phyloP scores from a whole-genome alignment of 2,797 vertebrate species.

The Muraenolepis orangiensis region DNA sequence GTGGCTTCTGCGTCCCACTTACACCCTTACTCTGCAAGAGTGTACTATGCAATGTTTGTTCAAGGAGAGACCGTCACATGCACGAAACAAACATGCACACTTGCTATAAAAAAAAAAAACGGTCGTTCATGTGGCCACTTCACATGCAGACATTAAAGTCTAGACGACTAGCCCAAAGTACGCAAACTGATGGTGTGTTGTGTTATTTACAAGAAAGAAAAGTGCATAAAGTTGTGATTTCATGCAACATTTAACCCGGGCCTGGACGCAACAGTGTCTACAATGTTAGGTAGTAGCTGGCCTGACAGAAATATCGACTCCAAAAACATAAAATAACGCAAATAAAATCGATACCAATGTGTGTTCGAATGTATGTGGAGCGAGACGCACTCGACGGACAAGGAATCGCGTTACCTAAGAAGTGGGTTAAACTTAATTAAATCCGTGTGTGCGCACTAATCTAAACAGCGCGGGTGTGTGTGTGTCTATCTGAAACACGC shows the following conservation, averaged over 20 bases:
- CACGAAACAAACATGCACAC: neutral
- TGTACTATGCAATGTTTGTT: neutral
- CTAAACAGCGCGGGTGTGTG: no score
- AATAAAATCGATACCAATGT: neutral
- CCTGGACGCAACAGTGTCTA: neutral
- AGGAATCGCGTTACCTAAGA: neutral
- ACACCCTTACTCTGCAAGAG: neutral
- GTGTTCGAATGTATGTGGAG: no score
- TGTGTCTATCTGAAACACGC: neutral
- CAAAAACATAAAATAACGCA: neutral
- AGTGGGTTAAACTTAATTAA: neutral
- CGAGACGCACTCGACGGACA: neutral
- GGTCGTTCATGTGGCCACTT: neutral
- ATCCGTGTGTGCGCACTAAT: neutral
- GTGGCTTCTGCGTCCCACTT: neutral
- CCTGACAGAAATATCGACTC: neutral
- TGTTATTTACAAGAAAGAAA: neutral
- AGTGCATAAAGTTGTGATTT: neutral
- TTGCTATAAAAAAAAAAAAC: no score
- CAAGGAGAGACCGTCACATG: neutral
- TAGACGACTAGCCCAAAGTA: neutral
- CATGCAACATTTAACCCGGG: neutral
- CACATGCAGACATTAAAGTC: neutral
- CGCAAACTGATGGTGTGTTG: neutral
- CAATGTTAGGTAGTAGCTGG: neutral